Evolutionary conservation across 2,797 vertebrate species (phyloP), one percentile per base, ranked within the genome.

Genomic region (Gallirallus australis): DNA sequence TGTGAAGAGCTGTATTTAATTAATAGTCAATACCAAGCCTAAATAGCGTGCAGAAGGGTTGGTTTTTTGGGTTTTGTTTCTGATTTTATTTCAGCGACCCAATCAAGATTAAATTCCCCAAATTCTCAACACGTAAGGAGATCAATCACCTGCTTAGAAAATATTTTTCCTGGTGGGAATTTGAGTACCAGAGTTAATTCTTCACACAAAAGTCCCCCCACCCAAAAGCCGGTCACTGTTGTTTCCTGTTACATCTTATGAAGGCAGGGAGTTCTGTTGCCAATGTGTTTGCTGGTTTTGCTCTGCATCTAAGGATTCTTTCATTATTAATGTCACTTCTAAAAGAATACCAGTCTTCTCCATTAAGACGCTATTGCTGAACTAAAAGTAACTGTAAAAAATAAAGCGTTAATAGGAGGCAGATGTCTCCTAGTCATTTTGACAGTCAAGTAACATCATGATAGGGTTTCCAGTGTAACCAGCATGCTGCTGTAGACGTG

Each of bases 1-100:
- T 93, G 89, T 7, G 15, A 87, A 95, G 66, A 93, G 65, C 93
- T 97, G 94, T 89, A 73, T 95, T 96, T 95, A 94, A 96, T 96
- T 96, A 95, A 50, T 94, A 64, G 92, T 90, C 94, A 92, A 86
- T 92, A 95, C 68, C 63, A 90, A 90, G 83, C 64, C 69, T 87
- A 92, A 97, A 94, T 91, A 94, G 89, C 94, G 82, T 93, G 79
- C 65, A 83, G 92, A 93, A 87, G 71, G 13, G 18, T 20, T 82
- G 47, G 25, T 17, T 25, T 68, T 57, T 85, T 86, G 85, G 21
- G 2, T 57, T 88, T 90, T 86, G 27, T 96, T 96, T 92, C 84
- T 86, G 79, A 47, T 87, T 95, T 94, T 95, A 83, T 85, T 94
- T 94, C 63, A 69, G 13, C 71, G 73, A 89, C 78, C 78, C 50